Evolutionary conservation across 2,888 invertebrate species (phyloP), one percentile per base, ranked within the genome.

Genomic region (Eilema sororculum): DNA sequence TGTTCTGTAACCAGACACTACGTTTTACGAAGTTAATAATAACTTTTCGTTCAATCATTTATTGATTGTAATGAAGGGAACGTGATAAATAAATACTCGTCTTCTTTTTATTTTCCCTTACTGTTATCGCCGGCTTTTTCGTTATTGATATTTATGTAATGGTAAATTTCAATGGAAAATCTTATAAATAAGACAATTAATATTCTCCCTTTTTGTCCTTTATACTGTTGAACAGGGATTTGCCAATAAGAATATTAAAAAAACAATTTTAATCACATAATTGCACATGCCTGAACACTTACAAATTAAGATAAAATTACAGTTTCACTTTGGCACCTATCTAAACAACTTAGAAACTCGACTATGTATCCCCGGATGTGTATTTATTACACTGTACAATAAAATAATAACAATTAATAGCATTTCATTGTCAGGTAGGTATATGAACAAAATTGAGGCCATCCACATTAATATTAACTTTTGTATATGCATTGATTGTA

Each of bases 1-100:
- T 86, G 81, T 84, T 86, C 85, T 86, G 92, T 90, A 90, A 92
- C 89, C 87, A 90, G 92, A 91, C 90, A 93, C 93, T 93, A 88
- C 93, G 93, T 90, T 90, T 86, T 89, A 87, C 83, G 84, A 87
- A 89, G 89, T 90, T 91, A 91, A 89, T 90, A 91, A 89, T 91
- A 91, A 90, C 91, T 87, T 86, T 83, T 86, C 84, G 87, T 88
- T 87, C 78, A 77, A 83, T 85, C 80, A 72, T 74, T 78, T 79
- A 79, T 72, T 82, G 75, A 69, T 66, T 69, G 66, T 69, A 64
- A 61, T 37, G 41, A 62, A 62, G 30, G 20, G 46, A 24, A 6
- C 13, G n/a, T 59, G 60, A 28, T 22, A 57, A 41, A 24, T 24
- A 22, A 9, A 16, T 30, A 22, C 6, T 59, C 16, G 12, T 30